A percentile compares a stretch with the other conserved stretches of the same genome.
Evolutionary conservation across 2,888 invertebrate genomes (phyloP).

Genomic region (Pilophorus perplexus): DNA sequence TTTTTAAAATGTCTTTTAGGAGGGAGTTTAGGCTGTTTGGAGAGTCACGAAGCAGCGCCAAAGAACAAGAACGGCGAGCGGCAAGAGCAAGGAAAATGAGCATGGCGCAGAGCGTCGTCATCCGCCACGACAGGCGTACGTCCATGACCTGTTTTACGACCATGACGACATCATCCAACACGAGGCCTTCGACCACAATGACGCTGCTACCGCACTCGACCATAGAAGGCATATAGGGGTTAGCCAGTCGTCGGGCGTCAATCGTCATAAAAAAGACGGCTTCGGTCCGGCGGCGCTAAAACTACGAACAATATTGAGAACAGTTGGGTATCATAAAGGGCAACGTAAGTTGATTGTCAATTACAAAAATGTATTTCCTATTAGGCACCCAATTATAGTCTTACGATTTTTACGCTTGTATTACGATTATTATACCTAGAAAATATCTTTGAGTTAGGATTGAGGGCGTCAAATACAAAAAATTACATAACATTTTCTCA

Average conservation of each 20-base stretch:
- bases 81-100: slow-evolving; percentile 27
- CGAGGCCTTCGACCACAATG: slow-evolving; percentile 45
- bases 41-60: slow-evolving; percentile 24
- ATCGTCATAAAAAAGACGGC: slow-evolving; percentile 29
- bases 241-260: slow-evolving; percentile 33
- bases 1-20: slow-evolving; percentile 34
- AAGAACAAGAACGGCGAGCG: slow-evolving; percentile 28
- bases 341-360: too few species aligned
- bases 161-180: slow-evolving; percentile 47
- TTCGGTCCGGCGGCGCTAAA: slow-evolving; percentile 32
- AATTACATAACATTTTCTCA: too few species aligned
- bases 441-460: too few species aligned
- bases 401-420: too few species aligned
- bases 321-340: too few species aligned
- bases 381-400: too few species aligned
- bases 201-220: slow-evolving; percentile 42
- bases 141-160: slow-evolving; percentile 49
- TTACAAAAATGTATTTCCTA: too few species aligned
- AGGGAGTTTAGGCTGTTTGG: slow-evolving; percentile 35
- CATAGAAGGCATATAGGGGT: slow-evolving; percentile 43
- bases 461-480: too few species aligned
- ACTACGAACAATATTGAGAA: too few species aligned
- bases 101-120: slow-evolving; percentile 42
- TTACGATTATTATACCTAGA: too few species aligned
- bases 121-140: slow-evolving; percentile 47